Base-by-base conservation (phyloP, 2,113 vertebrate genomes). In the Epinephelus cyanopodus region DNA sequence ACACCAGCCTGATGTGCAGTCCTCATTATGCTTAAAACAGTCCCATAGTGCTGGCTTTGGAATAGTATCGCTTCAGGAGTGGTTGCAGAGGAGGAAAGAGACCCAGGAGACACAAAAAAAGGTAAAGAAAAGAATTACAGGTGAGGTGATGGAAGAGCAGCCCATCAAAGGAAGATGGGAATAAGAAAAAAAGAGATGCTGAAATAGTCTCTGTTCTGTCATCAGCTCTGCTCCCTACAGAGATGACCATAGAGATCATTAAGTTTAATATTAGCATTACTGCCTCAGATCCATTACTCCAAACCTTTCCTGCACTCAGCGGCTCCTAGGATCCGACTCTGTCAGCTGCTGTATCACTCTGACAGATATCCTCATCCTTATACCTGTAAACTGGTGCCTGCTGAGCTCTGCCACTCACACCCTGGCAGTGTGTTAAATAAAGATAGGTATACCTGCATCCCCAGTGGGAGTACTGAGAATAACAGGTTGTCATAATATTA, bases 1-100 rank as follows among this genome's bases (percentile, higher is more conserved):
- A 67, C 81, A 77, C 67, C 58, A 83, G 81, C 67, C 77, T 84
- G 62, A 83, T 86, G 86, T 74, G 76, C 68, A 18, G 68, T 81
- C 54, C 76, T 92, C 79, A 83, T 91, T 92, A 92, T 84, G 61
- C 72, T 65, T 48, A 89, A 63, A 82, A 57, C 58, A 88, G 71
- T 73, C 76, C 77, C 52, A 65, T 21, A 14, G 72, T 75, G 68
- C 45, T 70, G 52, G 33, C 72, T 82, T 65, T 74, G 53, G 1
- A 81, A 82, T 56, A 60, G 69, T 42, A 15, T 5, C 25, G 29
- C 65, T 67, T 47, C 12, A 39, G 23, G 75, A 73, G 17, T 1
- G n/a, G 58, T 57, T 48, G 29, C 3, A 53, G 68, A 47, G 13
- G 58, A 73, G 57, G 3, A 82, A 81, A 86, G 29, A 74, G 53